Evolutionary conservation across 2,113 vertebrate species (phyloP).

Genomic region (Myrmophylax atrothorax): DNA sequence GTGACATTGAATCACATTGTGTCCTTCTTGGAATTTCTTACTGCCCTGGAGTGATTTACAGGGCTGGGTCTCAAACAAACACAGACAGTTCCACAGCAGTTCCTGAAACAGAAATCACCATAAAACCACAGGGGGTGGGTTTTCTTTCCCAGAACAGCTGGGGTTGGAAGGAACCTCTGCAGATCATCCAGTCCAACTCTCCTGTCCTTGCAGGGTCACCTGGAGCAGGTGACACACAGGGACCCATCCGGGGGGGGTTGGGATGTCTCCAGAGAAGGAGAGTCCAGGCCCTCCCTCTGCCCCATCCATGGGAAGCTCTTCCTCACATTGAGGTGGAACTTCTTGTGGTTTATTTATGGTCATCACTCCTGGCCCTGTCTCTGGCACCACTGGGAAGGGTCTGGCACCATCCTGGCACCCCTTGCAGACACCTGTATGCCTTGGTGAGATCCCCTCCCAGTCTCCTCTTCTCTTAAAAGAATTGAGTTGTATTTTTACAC

Average conservation of each 20-base stretch:
- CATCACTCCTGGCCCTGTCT: neutral
- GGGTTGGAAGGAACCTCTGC: neutral
- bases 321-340: neutral
- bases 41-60: fast-evolving
- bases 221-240: neutral
- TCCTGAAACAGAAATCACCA: neutral
- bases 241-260: neutral
- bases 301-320: neutral
- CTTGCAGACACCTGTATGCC: fast-evolving
- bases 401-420: neutral
- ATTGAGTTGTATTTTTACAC: no score
- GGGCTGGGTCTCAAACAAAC: neutral
- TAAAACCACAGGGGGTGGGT: fast-evolving
- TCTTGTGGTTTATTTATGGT: neutral
- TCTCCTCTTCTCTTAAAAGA: no score
- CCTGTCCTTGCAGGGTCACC: neutral
- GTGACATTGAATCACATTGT: neutral
- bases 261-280: neutral
- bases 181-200: neutral
- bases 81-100: fast-evolving
- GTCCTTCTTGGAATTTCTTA: neutral
- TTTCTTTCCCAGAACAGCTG: neutral
- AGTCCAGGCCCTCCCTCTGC: neutral
- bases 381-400: neutral
- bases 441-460: no score